Evolutionary conservation across 2,797 vertebrate genomes (phyloP).

Genomic region (Danio jaintianensis): DNA sequence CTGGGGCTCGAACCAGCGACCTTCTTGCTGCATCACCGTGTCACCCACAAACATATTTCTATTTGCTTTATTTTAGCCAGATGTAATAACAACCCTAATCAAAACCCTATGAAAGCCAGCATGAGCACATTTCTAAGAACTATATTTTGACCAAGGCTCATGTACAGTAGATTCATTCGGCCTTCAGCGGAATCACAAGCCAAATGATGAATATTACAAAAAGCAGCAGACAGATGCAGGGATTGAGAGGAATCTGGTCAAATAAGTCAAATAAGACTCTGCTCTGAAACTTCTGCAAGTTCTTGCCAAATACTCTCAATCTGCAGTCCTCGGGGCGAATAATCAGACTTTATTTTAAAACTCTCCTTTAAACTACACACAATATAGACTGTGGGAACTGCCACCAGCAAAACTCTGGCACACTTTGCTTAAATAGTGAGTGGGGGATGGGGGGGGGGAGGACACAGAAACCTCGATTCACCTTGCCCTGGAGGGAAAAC

Average conservation of each 20-base stretch:
- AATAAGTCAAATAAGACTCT: slow-evolving; percentile 1
- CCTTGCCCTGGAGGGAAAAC: slow-evolving; percentile 55
- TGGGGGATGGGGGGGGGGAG: too few relatives aligned
- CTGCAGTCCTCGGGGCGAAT: slow-evolving; percentile 21
- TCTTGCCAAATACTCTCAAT: slow-evolving; percentile 14
- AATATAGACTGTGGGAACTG: slow-evolving; percentile 54
- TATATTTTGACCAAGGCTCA: neutral
- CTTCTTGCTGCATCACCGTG: too few relatives aligned
- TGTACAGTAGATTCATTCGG: neutral
- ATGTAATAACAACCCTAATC: neutral
- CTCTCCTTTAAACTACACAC: slow-evolving; percentile 50
- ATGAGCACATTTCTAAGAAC: neutral
- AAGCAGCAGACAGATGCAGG: neutral
- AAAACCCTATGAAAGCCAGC: neutral
- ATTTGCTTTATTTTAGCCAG: neutral
- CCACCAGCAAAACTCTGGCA: slow-evolving; percentile 59
- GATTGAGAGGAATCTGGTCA: slow-evolving; percentile 5
- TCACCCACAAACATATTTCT: too few relatives aligned
- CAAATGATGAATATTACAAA: neutral
- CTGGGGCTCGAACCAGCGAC: too few relatives aligned
- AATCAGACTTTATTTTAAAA: neutral
- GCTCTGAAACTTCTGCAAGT: slow-evolving; percentile 21
- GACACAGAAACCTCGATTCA: slow-evolving; percentile 57
- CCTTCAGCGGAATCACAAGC: neutral
- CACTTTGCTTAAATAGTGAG: slow-evolving; percentile 63